These are phyloP conservation scores for Pterois miles DNA, from an alignment of 2,797 vertebrate species.

Conservation along the genomic window DNA sequence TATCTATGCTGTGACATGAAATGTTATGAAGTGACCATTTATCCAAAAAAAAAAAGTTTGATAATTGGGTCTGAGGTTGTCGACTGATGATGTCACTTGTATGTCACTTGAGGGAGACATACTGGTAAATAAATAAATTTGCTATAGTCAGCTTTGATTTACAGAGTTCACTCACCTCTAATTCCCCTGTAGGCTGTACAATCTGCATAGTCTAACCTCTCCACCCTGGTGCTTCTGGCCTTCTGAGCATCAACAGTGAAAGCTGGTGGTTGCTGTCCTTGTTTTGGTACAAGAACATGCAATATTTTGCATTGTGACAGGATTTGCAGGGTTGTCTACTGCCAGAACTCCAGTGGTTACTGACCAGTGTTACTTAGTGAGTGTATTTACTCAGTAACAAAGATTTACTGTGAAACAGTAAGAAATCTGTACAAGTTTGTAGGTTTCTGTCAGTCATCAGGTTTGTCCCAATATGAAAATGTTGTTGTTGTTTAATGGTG, in stretches of 20 bases:
- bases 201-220: neutral
- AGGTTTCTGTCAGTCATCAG: neutral
- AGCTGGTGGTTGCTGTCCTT: neutral
- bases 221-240: neutral
- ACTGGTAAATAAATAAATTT: neutral
- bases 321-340: neutral
- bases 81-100: neutral
- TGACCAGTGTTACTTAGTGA: neutral
- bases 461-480: neutral
- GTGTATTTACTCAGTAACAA: neutral
- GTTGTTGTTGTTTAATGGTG: rapidly evolving
- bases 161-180: no score
- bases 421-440: neutral
- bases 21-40: neutral
- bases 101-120: neutral
- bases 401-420: neutral
- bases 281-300: neutral
- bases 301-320: neutral
- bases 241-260: neutral
- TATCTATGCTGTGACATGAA: neutral
- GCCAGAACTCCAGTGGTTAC: neutral
- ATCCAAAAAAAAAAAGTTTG: neutral
- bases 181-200: neutral
- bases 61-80: neutral
- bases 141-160: no score